A percentile compares a stretch with the other conserved stretches of the same genome.
phyloP scores from a whole-genome alignment of 2,888 invertebrate species.

The Machimus rusticus region DNA sequence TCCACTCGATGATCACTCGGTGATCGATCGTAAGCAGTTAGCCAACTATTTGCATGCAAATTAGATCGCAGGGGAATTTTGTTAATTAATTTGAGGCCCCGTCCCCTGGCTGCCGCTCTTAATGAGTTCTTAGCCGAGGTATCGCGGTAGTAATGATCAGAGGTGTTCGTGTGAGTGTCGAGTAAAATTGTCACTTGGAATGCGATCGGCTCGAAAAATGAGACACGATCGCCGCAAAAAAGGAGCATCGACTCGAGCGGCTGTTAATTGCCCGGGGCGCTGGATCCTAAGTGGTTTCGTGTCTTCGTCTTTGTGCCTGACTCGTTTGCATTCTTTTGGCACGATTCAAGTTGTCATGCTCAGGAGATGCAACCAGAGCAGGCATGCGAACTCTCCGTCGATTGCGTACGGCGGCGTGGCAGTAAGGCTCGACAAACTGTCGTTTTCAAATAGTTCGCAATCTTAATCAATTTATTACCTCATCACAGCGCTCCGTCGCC shows the following conservation, averaged over 20 bases:
- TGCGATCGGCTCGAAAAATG: conserved; percentile 27
- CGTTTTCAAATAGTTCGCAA: neutral
- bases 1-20: conserved; percentile 18
- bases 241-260: neutral
- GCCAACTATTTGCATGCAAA: conserved; percentile 44
- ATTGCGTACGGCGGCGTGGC: neutral
- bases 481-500: neutral
- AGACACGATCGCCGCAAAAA: conserved; percentile 30
- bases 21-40: conserved; percentile 42
- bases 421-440: neutral
- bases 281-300: conserved; percentile 36
- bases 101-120: neutral
- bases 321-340: neutral
- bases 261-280: conserved; percentile 32
- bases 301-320: neutral
- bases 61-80: conserved; percentile 40
- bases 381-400: conserved; percentile 5
- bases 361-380: conserved; percentile 3
- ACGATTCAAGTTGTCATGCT: conserved; percentile 9
- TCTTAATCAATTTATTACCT: neutral
- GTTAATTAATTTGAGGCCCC: conserved; percentile 38
- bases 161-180: conserved; percentile 38
- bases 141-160: conserved; percentile 26
- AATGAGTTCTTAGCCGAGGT: neutral
- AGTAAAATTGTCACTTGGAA: conserved; percentile 28